These are phyloP conservation scores for Reticulitermes lucifugus DNA, from an alignment of 2,888 invertebrate species.

Conservation along the genomic window DNA sequence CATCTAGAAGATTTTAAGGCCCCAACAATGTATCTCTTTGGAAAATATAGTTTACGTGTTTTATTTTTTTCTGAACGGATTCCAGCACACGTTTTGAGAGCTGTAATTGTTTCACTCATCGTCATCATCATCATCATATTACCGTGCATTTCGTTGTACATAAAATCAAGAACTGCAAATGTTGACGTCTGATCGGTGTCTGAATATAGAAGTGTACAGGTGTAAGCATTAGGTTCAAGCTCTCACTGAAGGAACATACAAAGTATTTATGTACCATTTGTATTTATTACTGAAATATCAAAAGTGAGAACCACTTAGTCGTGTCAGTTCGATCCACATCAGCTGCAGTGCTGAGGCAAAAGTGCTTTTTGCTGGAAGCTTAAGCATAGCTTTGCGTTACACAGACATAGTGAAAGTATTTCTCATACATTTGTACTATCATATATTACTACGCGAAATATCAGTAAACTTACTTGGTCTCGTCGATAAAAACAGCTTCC, in stretches of 20 bases:
- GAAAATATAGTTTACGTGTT: too few relatives aligned
- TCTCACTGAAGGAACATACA: not conserved
- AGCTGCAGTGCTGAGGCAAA: not conserved
- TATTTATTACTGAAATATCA: not conserved
- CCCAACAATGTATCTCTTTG: too few relatives aligned
- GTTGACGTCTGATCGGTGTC: not conserved
- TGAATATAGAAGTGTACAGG: not conserved
- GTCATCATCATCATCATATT: too few relatives aligned
- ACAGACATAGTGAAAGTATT: not conserved
- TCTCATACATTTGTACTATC: not conserved
- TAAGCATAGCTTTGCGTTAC: not conserved
- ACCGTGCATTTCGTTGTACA: not conserved
- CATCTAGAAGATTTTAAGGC: too few relatives aligned
- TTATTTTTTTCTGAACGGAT: too few relatives aligned
- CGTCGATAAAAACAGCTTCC: slow-evolving; percentile 93
- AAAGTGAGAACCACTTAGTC: not conserved
- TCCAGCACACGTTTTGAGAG: too few relatives aligned
- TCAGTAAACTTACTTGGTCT: slow-evolving; percentile 83
- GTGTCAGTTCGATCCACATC: not conserved
- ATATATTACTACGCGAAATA: not conserved
- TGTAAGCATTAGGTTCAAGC: not conserved
- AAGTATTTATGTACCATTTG: not conserved
- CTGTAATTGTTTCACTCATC: too few relatives aligned
- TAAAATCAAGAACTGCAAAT: not conserved
- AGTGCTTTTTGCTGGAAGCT: not conserved